Evolutionary conservation across 2,797 vertebrate genomes (phyloP).

Genomic region (Neolamprologus multifasciatus): DNA sequence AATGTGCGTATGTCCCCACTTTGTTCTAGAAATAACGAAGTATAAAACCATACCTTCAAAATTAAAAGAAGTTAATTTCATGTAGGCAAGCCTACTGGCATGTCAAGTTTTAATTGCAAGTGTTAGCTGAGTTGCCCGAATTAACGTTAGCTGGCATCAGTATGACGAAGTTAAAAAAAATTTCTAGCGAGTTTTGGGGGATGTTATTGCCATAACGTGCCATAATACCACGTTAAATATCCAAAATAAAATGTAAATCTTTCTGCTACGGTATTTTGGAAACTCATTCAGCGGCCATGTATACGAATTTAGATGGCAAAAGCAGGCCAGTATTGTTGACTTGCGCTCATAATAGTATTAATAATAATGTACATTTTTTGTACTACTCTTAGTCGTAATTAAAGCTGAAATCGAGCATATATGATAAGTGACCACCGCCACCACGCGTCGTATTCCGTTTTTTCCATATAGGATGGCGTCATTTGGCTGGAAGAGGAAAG

Average conservation of each 20-base stretch:
- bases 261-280: not conserved
- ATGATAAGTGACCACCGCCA: not conserved
- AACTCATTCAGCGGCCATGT: not conserved
- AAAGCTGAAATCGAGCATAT: not conserved
- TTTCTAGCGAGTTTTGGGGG: not conserved
- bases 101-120: not conserved
- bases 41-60: not conserved
- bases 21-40: not conserved
- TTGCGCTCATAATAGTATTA: not conserved
- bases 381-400: not conserved
- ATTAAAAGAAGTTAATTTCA: no score
- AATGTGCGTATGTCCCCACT: not conserved
- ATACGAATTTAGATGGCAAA: not conserved
- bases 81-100: not conserved
- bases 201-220: not conserved
- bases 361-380: not conserved
- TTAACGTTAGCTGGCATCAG: not conserved
- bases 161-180: not conserved
- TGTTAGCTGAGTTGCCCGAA: not conserved
- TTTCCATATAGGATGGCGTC: conserved; percentile 81
- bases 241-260: not conserved
- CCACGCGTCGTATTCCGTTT: not conserved
- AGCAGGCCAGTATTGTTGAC: not conserved
- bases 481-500: conserved; percentile 95
- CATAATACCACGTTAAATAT: not conserved